Evolutionary conservation across 2,797 vertebrate species (phyloP).

Genomic region (Arremon brunneinucha): DNA sequence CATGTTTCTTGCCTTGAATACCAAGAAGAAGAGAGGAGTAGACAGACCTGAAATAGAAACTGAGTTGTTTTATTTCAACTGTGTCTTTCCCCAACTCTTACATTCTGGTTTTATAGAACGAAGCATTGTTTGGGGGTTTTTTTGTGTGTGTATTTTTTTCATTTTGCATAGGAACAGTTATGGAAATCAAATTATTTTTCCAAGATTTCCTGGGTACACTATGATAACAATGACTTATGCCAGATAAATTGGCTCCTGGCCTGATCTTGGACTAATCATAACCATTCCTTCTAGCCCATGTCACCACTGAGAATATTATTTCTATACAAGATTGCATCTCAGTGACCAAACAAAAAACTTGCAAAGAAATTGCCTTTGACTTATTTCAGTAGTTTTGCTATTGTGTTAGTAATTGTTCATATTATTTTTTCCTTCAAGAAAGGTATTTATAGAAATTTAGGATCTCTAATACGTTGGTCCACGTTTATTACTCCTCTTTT

Average conservation of each 20-base stretch:
- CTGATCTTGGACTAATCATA: neutral
- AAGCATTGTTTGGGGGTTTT: fast-evolving
- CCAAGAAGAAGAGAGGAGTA: neutral
- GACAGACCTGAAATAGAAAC: neutral
- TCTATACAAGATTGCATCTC: neutral
- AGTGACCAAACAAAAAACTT: neutral
- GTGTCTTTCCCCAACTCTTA: neutral
- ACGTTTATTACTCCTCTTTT: neutral
- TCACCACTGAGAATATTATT: neutral
- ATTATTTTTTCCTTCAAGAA: neutral
- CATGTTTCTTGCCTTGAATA: neutral
- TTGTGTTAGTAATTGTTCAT: neutral
- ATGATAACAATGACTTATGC: neutral
- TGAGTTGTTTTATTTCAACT: neutral
- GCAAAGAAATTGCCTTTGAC: neutral
- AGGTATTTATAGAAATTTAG: neutral
- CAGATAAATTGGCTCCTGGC: neutral
- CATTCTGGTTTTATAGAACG: neutral
- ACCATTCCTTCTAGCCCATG: neutral
- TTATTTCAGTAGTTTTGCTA: neutral
- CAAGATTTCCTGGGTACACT: neutral
- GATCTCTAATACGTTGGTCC: neutral
- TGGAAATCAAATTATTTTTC: neutral
- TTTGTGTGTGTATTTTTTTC: neutral
- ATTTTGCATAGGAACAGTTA: neutral